A percentile compares a stretch with the other conserved stretches of the same genome.
Conservation (phyloP, 1,140 invertebrate species). For the Parasteatoda tepidariorum region DNA sequence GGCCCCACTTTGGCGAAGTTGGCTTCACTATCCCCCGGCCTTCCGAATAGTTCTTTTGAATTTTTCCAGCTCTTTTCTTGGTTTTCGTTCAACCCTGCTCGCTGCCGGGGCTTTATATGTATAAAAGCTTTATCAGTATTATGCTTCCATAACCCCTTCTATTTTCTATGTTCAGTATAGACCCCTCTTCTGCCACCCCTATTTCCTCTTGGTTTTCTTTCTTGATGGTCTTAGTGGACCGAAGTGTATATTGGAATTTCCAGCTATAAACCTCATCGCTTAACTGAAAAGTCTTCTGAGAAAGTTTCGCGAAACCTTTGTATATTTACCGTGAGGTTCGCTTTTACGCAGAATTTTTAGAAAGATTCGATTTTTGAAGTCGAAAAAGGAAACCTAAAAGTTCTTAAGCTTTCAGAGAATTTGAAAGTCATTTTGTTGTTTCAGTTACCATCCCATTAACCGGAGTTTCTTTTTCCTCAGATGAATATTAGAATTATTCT, state of each 20-base stretch:
- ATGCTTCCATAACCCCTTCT: not conserved
- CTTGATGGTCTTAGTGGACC: not conserved
- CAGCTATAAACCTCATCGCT: not conserved
- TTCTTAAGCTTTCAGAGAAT: too few relatives aligned
- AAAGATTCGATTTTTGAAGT: too few relatives aligned
- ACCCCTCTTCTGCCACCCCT: not conserved
- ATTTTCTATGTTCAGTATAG: too few relatives aligned
- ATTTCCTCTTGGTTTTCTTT: too few relatives aligned
- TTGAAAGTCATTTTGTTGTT: too few relatives aligned
- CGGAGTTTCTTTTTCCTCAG: too few relatives aligned
- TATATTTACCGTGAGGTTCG: too few relatives aligned
- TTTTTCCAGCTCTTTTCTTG: constrained; percentile 1
- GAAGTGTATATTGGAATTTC: not conserved
- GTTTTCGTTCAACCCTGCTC: not conserved
- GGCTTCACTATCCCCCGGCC: not conserved
- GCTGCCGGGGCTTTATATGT: not conserved
- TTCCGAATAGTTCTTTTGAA: not conserved
- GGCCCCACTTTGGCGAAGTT: constrained; percentile 3
- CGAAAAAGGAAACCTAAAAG: too few relatives aligned
- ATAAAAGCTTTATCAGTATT: constrained; percentile 11
- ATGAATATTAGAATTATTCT: too few relatives aligned
- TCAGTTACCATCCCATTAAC: too few relatives aligned
- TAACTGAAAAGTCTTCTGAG: not conserved
- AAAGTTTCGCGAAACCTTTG: not conserved
- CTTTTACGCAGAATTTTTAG: too few relatives aligned